Percentiles rank a stretch among this genome's conserved stretches.
Evolutionary conservation across 1,140 invertebrate genomes (phyloP).

Genomic region (Gryon sp.): DNA sequence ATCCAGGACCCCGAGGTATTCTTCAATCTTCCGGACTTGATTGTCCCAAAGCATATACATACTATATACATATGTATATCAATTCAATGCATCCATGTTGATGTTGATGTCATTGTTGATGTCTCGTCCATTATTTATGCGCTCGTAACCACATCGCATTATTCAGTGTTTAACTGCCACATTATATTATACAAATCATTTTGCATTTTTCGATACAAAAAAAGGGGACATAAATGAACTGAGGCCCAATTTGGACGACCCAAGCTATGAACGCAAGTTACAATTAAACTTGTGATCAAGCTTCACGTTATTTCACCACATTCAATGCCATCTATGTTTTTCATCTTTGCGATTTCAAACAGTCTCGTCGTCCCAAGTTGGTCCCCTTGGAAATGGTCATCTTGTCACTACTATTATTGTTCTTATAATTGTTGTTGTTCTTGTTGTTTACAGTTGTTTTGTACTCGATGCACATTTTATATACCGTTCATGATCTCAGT

Average conservation of each 20-base stretch:
- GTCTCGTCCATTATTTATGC: conserved; percentile 34
- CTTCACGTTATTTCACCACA: conserved; percentile 12
- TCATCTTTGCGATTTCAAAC: neutral
- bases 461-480: conserved; percentile 13
- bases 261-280: no score
- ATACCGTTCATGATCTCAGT: neutral
- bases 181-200: conserved; percentile 7
- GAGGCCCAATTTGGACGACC: no score
- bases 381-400: neutral
- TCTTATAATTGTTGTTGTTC: neutral
- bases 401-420: conserved; percentile 1
- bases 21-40: conserved; percentile 44
- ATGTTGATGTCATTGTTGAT: conserved; percentile 57
- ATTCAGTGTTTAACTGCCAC: conserved; percentile 36
- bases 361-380: neutral
- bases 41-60: conserved; percentile 27
- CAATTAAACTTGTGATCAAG: neutral
- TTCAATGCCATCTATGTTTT: conserved; percentile 20
- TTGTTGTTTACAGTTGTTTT: conserved; percentile 12
- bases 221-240: conserved; percentile 29
- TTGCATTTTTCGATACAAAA: conserved; percentile 10
- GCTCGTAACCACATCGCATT: conserved; percentile 52
- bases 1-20: conserved; percentile 80
- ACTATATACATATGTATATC: no score
- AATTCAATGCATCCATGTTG: conserved; percentile 50